Conservation (phyloP, 2,797 vertebrate species). For the Squalus acanthias region DNA sequence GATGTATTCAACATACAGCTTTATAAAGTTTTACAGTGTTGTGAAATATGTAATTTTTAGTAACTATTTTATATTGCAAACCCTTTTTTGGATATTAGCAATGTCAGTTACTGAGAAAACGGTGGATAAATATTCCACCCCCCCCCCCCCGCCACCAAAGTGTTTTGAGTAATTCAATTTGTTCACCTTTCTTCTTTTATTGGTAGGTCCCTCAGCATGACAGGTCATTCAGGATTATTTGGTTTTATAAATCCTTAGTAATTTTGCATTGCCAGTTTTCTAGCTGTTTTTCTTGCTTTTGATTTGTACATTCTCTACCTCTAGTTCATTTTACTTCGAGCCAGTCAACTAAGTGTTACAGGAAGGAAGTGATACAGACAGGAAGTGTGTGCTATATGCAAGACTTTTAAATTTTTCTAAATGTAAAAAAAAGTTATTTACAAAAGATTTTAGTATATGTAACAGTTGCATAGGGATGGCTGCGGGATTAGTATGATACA, state of each 20-base stretch:
- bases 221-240: neutral
- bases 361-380: neutral
- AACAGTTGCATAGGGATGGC: neutral
- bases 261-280: neutral
- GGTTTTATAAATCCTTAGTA: neutral
- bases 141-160: neutral
- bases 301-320: neutral
- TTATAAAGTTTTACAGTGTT: neutral
- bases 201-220: neutral
- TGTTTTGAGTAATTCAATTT: neutral
- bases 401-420: neutral
- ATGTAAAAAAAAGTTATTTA: neutral
- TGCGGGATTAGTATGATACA: neutral
- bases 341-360: neutral
- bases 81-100: neutral
- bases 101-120: neutral
- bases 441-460: neutral
- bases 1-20: neutral
- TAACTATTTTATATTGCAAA: neutral
- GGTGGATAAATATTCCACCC: neutral
- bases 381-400: neutral
- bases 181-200: neutral
- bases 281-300: neutral
- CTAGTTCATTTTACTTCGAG: neutral
- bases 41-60: neutral